These are phyloP conservation scores for Dendrolimus houi DNA, from an alignment of 2,888 invertebrate genomes.

Conservation along the genomic window DNA sequence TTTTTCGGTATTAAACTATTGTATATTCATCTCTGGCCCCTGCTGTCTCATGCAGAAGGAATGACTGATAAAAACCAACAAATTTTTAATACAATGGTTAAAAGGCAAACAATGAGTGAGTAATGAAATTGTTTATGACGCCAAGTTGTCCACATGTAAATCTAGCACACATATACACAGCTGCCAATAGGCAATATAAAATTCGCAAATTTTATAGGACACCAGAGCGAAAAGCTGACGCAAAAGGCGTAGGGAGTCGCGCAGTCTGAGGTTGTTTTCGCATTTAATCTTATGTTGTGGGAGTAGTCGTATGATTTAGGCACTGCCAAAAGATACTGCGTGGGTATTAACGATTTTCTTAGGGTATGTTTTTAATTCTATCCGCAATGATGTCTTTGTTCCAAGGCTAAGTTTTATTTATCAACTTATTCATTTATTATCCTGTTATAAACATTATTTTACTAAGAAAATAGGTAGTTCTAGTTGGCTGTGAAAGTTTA, in stretches of 20 bases:
- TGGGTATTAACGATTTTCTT: slow-evolving; percentile 37
- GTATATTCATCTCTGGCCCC: too few species aligned
- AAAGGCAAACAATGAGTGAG: not conserved
- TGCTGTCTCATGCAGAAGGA: too few species aligned
- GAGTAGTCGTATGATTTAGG: slow-evolving; percentile 21
- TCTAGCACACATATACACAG: not conserved
- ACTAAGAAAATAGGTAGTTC: too few species aligned
- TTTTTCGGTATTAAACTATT: too few species aligned
- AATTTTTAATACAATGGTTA: too few species aligned
- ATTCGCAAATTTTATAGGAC: slow-evolving; percentile 1
- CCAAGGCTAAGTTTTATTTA: slow-evolving; percentile 3
- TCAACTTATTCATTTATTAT: not conserved
- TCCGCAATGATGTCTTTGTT: slow-evolving; percentile 13
- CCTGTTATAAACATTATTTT: too few species aligned
- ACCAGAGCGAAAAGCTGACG: not conserved
- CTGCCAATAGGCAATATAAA: slow-evolving; percentile 7
- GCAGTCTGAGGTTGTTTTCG: slow-evolving; percentile 28
- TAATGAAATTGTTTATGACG: not conserved
- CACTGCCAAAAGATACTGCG: slow-evolving; percentile 21
- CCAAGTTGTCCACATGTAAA: not conserved
- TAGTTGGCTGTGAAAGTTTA: too few species aligned
- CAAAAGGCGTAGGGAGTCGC: slow-evolving; percentile 3
- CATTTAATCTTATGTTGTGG: slow-evolving; percentile 36
- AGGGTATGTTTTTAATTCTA: slow-evolving; percentile 24
- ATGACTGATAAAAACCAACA: too few species aligned